Base-by-base conservation (phyloP, 2,113 vertebrate species). In the Physeter macrocephalus region DNA sequence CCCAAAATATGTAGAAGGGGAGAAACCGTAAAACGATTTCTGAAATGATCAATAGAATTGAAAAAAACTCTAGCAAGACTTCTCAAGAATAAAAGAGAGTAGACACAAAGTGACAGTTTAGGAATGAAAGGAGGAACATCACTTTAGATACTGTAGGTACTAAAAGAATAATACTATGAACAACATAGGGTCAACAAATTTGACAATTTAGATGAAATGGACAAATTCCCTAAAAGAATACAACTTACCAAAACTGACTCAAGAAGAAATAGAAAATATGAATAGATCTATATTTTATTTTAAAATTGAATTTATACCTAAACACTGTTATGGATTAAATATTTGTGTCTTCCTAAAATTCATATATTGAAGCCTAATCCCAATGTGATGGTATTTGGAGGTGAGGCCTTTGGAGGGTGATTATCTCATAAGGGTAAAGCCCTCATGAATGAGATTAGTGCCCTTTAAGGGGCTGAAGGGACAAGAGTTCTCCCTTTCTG, bases 231-330 rank as follows among this genome's bases (percentile, higher is more conserved):
- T 66, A 84, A 91, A 88, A 92, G 64, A 92, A 66, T n/a, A 11
- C 18, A 88, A 72, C 2, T 91, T 75, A 61, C 46, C 57, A 93
- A 95, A 96, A 80, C 21, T 95, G 66, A 95, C 93, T 93, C 46
- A 94, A 96, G 95, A 96, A 92, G 77, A 94, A 94, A 89, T 57
- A 94, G 91, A 88, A 94, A 89, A 81, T 67, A 43, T 85, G 15
- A 75, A 54, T 59, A 94, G 27, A 95, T 3, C 8, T 74, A 66
- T 92, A 39, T 75, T 52, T 23, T 95, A 80, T 41, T 69, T 57
- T 85, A 82, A 80, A 88, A 84, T 31, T 52, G 20, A 85, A 72
- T 31, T 90, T 77, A 8, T 87, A 82, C 49, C 39, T 77, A 82
- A 89, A 77, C 5, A 67, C 69, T 84, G 36, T 49, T 82, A 31